phyloP scores from a whole-genome alignment of 64 coral and sea anemone genomes.

The Stylophora pistillata region DNA sequence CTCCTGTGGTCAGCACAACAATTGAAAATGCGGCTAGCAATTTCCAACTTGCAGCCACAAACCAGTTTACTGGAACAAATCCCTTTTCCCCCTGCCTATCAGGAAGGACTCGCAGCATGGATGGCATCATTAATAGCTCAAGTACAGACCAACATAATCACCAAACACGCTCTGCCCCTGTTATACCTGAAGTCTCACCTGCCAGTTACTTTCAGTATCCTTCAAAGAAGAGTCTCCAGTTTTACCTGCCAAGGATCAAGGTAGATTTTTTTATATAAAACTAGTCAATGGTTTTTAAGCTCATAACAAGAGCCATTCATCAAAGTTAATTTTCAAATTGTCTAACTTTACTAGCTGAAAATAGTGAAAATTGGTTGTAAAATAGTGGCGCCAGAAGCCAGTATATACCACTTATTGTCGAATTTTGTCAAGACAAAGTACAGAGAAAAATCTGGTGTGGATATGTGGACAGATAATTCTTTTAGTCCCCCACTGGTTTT shows the following conservation, averaged over 20 bases:
- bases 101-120: constrained; percentile 12
- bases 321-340: no score
- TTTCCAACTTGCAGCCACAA: constrained; percentile 5
- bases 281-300: no score
- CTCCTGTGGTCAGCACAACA: not conserved
- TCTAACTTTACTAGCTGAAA: no score
- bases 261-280: constrained; percentile 15
- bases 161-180: constrained; percentile 48
- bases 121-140: not conserved
- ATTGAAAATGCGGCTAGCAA: not conserved
- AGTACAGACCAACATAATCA: not conserved
- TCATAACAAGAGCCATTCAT: no score
- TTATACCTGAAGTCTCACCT: not conserved
- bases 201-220: constrained; percentile 28
- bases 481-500: no score
- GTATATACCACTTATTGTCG: no score
- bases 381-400: no score
- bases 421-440: no score
- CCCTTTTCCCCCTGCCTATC: not conserved
- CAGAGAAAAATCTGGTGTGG: no score
- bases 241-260: constrained; percentile 50
- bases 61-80: not conserved
- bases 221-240: constrained; percentile 24
- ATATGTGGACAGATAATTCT: no score
- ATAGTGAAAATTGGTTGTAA: no score